Percentiles rank a stretch among this genome's conserved stretches.
Conservation (phyloP, 2,888 invertebrate species). For the Gymnoscelis rufifasciata region DNA sequence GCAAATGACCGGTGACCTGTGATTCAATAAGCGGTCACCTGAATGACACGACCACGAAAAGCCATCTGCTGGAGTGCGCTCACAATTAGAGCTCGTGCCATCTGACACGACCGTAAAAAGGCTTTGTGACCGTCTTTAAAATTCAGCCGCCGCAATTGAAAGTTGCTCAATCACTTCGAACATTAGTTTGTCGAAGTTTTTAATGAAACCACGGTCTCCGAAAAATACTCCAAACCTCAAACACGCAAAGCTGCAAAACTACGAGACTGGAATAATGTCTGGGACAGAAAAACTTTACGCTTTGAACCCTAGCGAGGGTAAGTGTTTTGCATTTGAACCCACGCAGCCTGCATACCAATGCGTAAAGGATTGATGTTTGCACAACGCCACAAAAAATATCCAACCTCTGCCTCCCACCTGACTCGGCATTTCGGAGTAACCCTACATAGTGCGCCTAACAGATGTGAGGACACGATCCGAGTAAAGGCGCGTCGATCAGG, state of each 20-base stretch:
- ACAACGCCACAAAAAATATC: constrained; percentile 48
- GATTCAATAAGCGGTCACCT: constrained; percentile 3
- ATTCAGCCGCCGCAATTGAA: constrained; percentile 46
- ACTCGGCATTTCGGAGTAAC: constrained; percentile 29
- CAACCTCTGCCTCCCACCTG: constrained; percentile 39
- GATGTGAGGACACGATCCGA: constrained; percentile 2
- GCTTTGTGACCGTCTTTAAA: constrained; percentile 25
- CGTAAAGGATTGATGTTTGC: constrained; percentile 71
- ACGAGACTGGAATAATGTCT: constrained; percentile 76
- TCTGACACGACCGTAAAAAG: constrained; percentile 9
- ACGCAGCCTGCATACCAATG: constrained; percentile 72
- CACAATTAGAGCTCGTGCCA: constrained; percentile 5
- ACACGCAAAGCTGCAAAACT: constrained; percentile 71
- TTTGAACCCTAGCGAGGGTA: constrained; percentile 73
- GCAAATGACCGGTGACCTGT: not conserved
- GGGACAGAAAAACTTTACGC: constrained; percentile 75
- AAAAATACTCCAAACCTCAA: constrained; percentile 73
- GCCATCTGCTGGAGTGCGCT: not conserved
- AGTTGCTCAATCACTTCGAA: constrained; percentile 62
- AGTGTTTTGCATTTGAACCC: constrained; percentile 75
- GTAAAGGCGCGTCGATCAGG: constrained; percentile 3
- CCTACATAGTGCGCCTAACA: constrained; percentile 10
- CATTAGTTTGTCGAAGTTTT: constrained; percentile 62
- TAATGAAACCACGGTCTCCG: constrained; percentile 66
- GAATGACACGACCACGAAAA: constrained; percentile 1